Evolutionary conservation across 2,797 vertebrate species (phyloP).

Genomic region (Brotogeris chrysoptera): DNA sequence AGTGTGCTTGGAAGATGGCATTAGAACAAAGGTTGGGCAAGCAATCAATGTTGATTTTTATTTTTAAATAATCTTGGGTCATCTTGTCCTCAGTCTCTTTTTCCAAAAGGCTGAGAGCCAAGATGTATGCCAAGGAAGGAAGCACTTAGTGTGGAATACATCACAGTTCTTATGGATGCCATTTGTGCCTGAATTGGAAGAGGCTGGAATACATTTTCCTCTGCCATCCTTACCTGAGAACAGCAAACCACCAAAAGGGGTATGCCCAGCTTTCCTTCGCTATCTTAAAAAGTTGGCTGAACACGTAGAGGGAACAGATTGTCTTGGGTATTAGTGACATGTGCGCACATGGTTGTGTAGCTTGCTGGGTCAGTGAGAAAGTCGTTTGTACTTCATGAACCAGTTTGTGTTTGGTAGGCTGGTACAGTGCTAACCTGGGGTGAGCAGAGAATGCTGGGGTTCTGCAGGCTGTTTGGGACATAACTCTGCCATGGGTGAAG

Average conservation of each 20-base stretch:
- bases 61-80: slow-evolving; percentile 1
- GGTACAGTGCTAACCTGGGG: rapidly evolving
- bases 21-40: neutral
- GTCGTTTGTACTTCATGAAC: neutral
- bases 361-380: neutral
- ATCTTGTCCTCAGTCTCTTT: neutral
- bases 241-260: neutral
- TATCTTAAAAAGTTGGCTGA: neutral
- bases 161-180: neutral
- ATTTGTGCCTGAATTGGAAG: neutral
- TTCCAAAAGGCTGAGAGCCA: neutral
- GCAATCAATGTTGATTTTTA: neutral
- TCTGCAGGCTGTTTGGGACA: rapidly evolving
- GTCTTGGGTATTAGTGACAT: neutral
- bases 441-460: neutral
- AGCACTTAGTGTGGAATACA: neutral
- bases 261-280: neutral
- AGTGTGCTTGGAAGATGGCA: neutral
- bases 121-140: neutral
- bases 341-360: neutral
- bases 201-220: neutral
- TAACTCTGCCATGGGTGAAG: neutral
- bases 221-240: neutral
- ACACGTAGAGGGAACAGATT: neutral
- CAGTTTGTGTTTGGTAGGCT: neutral